A percentile compares a stretch with the other conserved stretches of the same genome.
Conservation (phyloP, 2,888 invertebrate genomes). For the Isoperla grammatica region DNA sequence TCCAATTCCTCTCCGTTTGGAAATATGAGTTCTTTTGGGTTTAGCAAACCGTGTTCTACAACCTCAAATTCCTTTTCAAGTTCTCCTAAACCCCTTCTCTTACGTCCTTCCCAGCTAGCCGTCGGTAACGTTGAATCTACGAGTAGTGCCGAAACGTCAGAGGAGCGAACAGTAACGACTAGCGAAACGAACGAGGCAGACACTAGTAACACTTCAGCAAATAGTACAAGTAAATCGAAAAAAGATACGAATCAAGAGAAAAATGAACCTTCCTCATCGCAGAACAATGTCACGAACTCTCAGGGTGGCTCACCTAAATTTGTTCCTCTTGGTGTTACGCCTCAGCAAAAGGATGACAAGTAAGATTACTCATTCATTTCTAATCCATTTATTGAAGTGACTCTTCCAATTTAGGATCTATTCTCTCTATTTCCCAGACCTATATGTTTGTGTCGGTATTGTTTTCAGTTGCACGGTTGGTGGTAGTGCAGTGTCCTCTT, state of each 20-base stretch:
- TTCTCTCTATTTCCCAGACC: background rate
- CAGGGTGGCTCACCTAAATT: slow-evolving; percentile 21
- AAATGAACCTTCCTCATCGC: background rate
- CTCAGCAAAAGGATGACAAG: slow-evolving; percentile 25
- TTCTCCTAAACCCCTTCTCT: slow-evolving; percentile 17
- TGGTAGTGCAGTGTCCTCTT: slow-evolving; percentile 24
- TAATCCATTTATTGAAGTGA: background rate
- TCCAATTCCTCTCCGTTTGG: no score
- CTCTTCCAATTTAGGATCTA: background rate
- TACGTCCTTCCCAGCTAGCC: slow-evolving; percentile 26
- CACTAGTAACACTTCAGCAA: background rate
- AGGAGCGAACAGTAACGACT: background rate
- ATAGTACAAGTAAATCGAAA: background rate
- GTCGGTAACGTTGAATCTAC: slow-evolving; percentile 15
- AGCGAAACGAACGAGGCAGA: no score
- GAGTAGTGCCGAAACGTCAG: background rate
- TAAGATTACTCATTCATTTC: no score
- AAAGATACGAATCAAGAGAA: background rate
- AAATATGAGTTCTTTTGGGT: no score
- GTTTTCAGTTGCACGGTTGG: no score
- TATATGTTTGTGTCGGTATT: background rate
- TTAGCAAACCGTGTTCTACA: background rate
- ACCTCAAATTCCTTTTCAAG: background rate
- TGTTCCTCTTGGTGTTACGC: slow-evolving; percentile 28
- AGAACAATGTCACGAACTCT: background rate